Evolutionary conservation across 2,888 invertebrate genomes (phyloP), one percentile per base, ranked within the genome.

Genomic region (Odontomyia ornata): DNA sequence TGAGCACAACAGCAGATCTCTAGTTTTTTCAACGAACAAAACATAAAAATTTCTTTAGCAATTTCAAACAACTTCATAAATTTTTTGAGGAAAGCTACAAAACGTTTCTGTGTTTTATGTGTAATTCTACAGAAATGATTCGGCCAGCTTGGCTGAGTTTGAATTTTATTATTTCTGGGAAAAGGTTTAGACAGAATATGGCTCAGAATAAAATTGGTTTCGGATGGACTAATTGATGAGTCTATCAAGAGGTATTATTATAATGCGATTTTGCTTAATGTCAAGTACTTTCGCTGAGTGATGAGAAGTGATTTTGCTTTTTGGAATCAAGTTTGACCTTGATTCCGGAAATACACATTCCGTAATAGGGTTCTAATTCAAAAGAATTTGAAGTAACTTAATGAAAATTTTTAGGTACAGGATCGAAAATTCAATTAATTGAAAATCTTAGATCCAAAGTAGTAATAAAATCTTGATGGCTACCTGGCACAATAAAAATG

Each of bases 31-130:
- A 60, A 25, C 21, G 60, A 25, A 7, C 25, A 5, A 25, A 21
- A 60, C 18, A 60, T n/a, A 60, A 60, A 60, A 52, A 52, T 52
- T 52, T n/a, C 23, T 60, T 60, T 25, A 18, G 25, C 60, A 13
- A 9, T 25, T 60, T 13, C 2, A 23, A 65, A 36, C 43, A 65
- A 65, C 65, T 65, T 65, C 65, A 65, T 43, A 65, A 65, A 65
- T 65, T 65, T 65, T 65, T 43, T 15, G 36, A 36, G 43, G 36
- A 11, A n/a, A 21, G 65, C 18, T 36, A 7, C 36, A 18, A 43
- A 65, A n/a, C 65, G n/a, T 65, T 18, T 18, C 25, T 21, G 11
- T 60, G 60, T 25, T 25, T 60, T 60, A n/a, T 18, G 52, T 15
- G 52, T 9, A 52, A 52, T 52, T 52, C 18, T 4, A n/a, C 15